Percentiles rank a stretch among this genome's conserved stretches.
phyloP scores from a whole-genome alignment of 2,888 invertebrate genomes.

The Pegoplata infirma region DNA sequence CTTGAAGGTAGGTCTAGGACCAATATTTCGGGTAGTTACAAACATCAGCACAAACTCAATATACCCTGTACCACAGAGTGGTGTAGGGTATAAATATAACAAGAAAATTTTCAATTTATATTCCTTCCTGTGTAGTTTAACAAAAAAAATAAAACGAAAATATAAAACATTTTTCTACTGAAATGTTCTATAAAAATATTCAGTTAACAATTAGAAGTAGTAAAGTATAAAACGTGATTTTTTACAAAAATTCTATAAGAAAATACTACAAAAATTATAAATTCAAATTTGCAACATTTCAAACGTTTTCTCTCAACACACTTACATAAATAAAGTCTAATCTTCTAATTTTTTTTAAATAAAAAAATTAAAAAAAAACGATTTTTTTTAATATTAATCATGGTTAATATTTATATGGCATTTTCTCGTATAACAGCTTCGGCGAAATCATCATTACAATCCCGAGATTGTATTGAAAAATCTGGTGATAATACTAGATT shows the following conservation, averaged over 20 bases:
- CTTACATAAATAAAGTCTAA: too few relatives aligned
- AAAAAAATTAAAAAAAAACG: slow-evolving; percentile 1
- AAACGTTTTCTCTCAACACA: not conserved
- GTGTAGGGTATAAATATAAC: too few relatives aligned
- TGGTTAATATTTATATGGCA: slow-evolving; percentile 40
- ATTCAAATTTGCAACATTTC: not conserved
- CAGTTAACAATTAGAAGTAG: slow-evolving; percentile 39
- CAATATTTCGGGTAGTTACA: too few relatives aligned
- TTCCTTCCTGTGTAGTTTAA: not conserved
- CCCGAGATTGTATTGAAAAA: slow-evolving; percentile 30
- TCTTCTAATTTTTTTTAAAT: not conserved
- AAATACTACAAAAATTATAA: not conserved
- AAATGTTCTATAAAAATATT: slow-evolving; percentile 21
- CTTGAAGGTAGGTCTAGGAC: too few relatives aligned
- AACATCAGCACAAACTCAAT: too few relatives aligned
- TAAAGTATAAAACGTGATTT: slow-evolving; percentile 50
- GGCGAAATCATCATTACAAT: slow-evolving; percentile 23
- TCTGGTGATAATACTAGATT: slow-evolving; percentile 4
- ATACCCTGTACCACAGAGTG: too few relatives aligned
- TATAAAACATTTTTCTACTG: slow-evolving; percentile 12
- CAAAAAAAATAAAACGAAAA: slow-evolving; percentile 1
- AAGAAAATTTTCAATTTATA: slow-evolving; percentile 9
- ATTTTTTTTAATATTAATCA: too few relatives aligned
- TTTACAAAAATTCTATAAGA: slow-evolving; percentile 4
- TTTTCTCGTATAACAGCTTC: slow-evolving; percentile 33